phyloP scores from a whole-genome alignment of 2,888 invertebrate species.

The Pterostichus madidus region DNA sequence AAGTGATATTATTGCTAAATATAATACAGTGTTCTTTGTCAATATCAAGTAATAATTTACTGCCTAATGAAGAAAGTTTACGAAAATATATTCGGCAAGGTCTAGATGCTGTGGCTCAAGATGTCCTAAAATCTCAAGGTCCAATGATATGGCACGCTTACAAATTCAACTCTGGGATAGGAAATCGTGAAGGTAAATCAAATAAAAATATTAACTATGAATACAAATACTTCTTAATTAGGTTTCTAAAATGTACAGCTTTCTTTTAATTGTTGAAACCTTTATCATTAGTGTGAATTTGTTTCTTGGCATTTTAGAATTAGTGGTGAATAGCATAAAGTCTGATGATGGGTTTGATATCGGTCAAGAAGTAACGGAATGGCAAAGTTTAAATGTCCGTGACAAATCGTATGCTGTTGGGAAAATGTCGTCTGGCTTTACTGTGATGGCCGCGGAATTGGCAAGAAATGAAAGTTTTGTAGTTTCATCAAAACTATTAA shows the following conservation, averaged over 20 bases:
- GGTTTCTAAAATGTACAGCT: background rate
- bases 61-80: background rate
- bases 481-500: slow-evolving; percentile 24
- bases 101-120: slow-evolving; percentile 38
- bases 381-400: slow-evolving; percentile 70
- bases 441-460: slow-evolving; percentile 68
- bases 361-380: slow-evolving; percentile 69
- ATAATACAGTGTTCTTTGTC: background rate
- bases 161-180: slow-evolving; percentile 73
- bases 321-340: slow-evolving; percentile 68
- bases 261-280: background rate
- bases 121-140: slow-evolving; percentile 26
- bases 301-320: slow-evolving; percentile 25
- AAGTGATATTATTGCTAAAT: slow-evolving; percentile 9
- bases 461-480: slow-evolving; percentile 65
- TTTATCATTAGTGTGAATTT: background rate
- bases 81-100: slow-evolving; percentile 45
- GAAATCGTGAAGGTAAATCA: slow-evolving; percentile 76
- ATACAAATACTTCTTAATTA: background rate
- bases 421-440: slow-evolving; percentile 69
- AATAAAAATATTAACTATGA: background rate
- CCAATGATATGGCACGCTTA: slow-evolving; percentile 73
- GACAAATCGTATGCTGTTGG: slow-evolving; percentile 70
- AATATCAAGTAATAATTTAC: background rate
- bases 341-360: slow-evolving; percentile 70